Base-by-base conservation (phyloP, 2,797 vertebrate genomes). In the Pachyuromys duprasi region DNA sequence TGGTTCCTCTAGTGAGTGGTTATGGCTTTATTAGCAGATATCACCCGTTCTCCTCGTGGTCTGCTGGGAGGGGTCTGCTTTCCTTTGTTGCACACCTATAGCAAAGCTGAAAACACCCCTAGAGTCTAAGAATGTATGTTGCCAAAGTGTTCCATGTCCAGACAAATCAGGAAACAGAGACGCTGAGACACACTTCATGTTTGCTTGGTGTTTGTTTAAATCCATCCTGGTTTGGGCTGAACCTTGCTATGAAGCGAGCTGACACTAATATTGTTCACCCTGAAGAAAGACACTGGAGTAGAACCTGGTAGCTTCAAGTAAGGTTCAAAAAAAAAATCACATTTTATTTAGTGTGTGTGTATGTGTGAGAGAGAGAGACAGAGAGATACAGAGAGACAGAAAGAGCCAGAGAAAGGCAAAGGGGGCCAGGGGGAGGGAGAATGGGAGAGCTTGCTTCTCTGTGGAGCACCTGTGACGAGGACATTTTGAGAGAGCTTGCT, bases 371-470 rank as follows among this genome's bases (percentile, higher is more conserved):
- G 67, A 7, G 65, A n/a, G 69, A 20, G 69, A 18, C n/a, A n/a
- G n/a, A n/a, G 33, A 18, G 67, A 70, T 5, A 70, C 28, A n/a
- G 15, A n/a, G 33, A 36, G 69, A 36, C 33, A 36, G 69, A 70
- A 17, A 36, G n/a, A n/a, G 13, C 0, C 55, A 57, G 15, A n/a
- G 14, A n/a, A 36, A 42, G 36, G 8, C 8, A 39, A 4, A 26
- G 20, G 26, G 22, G 13, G 11, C 5, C 11, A 11, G 3, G n/a
- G 13, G 3, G 5, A 4, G 3, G 26, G 26, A 9, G 14, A 8
- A 0, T 0, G 12, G 14, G 42, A 62, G 67, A 1, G 6, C 62
- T n/a, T 39, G 57, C 24, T 17, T 31, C 57, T 28, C 80, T 62
- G 24, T 42, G 57, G 24, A 62, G 62, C 11, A 49, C 9, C 28